These are phyloP conservation scores for Junonia oenone DNA, from an alignment of 2,888 invertebrate genomes.

Conservation along the genomic window DNA sequence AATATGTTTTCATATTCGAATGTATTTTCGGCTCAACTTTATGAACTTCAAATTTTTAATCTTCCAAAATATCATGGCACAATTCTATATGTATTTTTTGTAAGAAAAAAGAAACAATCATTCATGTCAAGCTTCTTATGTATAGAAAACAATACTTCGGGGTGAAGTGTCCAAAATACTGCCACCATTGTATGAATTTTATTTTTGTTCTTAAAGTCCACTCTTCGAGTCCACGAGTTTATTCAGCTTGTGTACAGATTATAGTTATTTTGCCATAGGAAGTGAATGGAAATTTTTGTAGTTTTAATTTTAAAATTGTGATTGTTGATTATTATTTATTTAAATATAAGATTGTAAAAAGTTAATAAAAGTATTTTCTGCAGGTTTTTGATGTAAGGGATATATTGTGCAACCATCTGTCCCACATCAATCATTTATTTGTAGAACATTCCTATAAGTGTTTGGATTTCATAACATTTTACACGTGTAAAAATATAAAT, in stretches of 20 bases:
- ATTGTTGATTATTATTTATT: too few species aligned
- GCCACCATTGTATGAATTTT: background rate
- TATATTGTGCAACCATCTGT: conserved; percentile 60
- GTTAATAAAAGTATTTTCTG: too few species aligned
- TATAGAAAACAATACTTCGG: background rate
- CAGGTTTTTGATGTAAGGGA: background rate
- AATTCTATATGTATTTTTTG: too few species aligned
- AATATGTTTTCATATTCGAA: conserved; percentile 13
- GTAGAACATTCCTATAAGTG: conserved; percentile 4
- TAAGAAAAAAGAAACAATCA: too few species aligned
- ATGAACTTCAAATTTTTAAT: too few species aligned
- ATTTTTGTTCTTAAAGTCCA: background rate
- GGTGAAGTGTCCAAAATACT: background rate
- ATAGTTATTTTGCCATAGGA: background rate
- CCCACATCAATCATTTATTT: conserved; percentile 56
- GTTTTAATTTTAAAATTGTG: too few species aligned
- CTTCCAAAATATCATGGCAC: background rate
- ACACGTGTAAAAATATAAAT: background rate
- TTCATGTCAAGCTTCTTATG: background rate
- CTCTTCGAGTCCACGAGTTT: too few species aligned
- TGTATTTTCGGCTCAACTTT: background rate
- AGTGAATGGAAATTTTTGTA: too few species aligned
- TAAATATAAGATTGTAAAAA: too few species aligned
- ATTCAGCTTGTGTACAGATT: background rate
- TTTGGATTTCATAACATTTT: conserved; percentile 7